Evolutionary conservation across 2,888 invertebrate species (phyloP), one percentile per base, ranked within the genome.

Genomic region (Eilema depressum): DNA sequence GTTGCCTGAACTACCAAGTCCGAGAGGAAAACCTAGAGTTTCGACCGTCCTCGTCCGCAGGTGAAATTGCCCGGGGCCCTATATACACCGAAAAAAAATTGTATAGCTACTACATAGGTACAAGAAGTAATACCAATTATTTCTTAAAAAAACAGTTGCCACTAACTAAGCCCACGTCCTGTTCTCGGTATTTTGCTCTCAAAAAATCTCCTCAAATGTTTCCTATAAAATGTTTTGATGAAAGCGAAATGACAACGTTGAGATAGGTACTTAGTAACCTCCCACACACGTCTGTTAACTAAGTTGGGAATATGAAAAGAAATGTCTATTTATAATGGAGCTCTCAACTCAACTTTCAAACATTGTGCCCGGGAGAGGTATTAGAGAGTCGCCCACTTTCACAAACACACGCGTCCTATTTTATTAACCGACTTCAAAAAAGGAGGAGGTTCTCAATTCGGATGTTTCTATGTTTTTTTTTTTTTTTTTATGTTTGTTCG

Each of bases 341-440:
- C 53, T 53, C n/a, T 53, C 53, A 53, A n/a, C 53, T 53, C 53
- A 53, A 53, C 53, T 53, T 53, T 53, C 17, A n/a, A 53, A 53
- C 53, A 53, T 53, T n/a, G n/a, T 10, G 53, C 53, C 53, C 53
- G 53, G n/a, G 53, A 53, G 53, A 53, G 53, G 2, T 53, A 53
- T 53, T 5, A 53, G 10, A n/a, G n/a, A 5, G 7, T 20, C 7
- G 47, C 53, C 53, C 53, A 53, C 53, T n/a, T n/a, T n/a, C 20
- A n/a, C 53, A n/a, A 53, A n/a, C 53, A 47, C 20, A 53, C 2
- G 53, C 53, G 53, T 53, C 0, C n/a, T n/a, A 20, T 53, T 53
- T 37, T 14, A n/a, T n/a, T n/a, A n/a, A n/a, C n/a, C n/a, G n/a
- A n/a, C n/a, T n/a, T n/a, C n/a, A n/a, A n/a, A n/a, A n/a, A n/a